Conservation (phyloP, 2,797 vertebrate genomes). For the Pseudochirops corinnae region DNA sequence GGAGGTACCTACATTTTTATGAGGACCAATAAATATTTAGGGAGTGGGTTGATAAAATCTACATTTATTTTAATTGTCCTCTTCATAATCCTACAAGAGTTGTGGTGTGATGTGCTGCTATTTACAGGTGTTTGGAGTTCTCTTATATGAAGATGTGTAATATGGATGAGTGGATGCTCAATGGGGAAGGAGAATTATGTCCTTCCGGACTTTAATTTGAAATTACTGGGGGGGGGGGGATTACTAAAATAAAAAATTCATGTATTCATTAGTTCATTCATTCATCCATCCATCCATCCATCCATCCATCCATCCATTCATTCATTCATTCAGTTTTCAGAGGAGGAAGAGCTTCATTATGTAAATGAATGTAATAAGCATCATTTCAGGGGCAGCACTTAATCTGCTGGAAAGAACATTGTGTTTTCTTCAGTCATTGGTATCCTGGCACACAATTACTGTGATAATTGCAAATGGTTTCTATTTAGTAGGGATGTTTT, state of each 20-base stretch:
- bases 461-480: not conserved
- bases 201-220: not conserved
- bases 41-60: not conserved
- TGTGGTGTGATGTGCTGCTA: not conserved
- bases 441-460: not conserved
- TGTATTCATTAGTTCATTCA: not conserved
- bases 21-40: not conserved
- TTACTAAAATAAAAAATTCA: not conserved
- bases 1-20: not conserved
- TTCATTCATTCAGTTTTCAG: not conserved
- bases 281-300: not conserved
- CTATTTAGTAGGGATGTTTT: not conserved
- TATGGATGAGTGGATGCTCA: not conserved
- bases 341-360: not conserved
- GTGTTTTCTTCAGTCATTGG: not conserved
- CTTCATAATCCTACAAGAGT: not conserved
- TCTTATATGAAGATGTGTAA: not conserved
- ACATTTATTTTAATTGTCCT: not conserved
- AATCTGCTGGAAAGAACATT: not conserved
- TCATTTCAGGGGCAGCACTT: not conserved
- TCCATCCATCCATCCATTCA: not conserved
- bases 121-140: not conserved
- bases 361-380: not conserved
- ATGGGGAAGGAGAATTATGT: not conserved
- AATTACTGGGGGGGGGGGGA: too few relatives aligned